Evolutionary conservation across 2,113 vertebrate genomes (phyloP).

Genomic region (Marmota monax): DNA sequence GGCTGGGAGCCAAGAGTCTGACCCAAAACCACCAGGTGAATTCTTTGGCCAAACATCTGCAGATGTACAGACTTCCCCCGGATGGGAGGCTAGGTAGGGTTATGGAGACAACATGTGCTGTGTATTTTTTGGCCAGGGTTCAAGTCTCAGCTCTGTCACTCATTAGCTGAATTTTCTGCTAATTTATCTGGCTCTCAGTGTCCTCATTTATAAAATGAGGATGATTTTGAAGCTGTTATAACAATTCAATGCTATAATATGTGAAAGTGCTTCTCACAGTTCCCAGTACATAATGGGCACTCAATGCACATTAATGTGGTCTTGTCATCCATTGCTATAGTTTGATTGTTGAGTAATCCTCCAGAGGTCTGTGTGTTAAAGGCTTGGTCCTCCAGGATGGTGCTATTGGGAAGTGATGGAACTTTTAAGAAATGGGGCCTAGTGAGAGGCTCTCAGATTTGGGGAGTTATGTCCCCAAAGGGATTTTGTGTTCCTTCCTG

Average conservation of each 20-base stretch:
- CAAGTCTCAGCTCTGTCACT: constrained; percentile 1
- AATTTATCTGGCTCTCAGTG: not conserved
- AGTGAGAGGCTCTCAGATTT: not conserved
- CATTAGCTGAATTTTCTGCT: not conserved
- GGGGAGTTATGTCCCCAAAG: not conserved
- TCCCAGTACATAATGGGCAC: not conserved
- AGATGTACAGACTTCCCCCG: not conserved
- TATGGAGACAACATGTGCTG: not conserved
- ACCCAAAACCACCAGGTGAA: not conserved
- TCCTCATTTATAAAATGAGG: not conserved
- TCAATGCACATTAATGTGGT: not conserved
- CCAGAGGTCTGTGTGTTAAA: not conserved
- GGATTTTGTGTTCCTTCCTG: not conserved
- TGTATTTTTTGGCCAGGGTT: not conserved
- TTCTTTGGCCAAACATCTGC: not conserved
- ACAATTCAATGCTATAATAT: not conserved
- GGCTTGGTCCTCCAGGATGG: not conserved
- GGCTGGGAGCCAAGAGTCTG: not conserved
- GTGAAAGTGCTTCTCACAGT: not conserved
- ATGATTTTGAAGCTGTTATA: not conserved
- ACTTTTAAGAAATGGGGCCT: not conserved
- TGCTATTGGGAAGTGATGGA: not conserved
- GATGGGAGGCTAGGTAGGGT: not conserved
- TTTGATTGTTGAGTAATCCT: not conserved
- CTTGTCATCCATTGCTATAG: not conserved